Evolutionary conservation across 2,797 vertebrate genomes (phyloP).

Genomic region (Parambassis ranga): DNA sequence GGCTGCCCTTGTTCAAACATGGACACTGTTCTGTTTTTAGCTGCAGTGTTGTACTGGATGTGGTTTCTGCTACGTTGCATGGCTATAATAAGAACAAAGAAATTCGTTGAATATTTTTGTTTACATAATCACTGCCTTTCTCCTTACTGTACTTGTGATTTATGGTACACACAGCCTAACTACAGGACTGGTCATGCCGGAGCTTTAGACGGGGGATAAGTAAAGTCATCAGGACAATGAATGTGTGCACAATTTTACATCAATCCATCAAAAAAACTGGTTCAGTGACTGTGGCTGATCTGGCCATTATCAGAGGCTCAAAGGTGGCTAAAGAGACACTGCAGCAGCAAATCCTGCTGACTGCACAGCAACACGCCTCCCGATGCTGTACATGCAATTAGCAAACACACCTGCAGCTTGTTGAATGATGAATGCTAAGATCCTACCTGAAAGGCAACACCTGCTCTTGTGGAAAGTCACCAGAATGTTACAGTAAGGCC

Average conservation of each 20-base stretch:
- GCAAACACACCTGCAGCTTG: neutral
- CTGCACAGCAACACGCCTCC: too few species aligned
- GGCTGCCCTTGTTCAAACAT: slow-evolving; percentile 33
- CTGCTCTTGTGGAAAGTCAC: neutral
- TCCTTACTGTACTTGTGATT: slow-evolving; percentile 9
- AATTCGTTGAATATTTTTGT: slow-evolving; percentile 32
- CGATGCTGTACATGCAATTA: neutral
- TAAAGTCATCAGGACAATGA: too few species aligned
- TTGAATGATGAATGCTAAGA: neutral
- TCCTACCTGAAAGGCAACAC: neutral
- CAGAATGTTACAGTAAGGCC: neutral
- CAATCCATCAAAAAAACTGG: too few species aligned
- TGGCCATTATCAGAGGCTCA: neutral
- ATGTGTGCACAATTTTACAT: too few species aligned
- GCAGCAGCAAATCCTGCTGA: neutral
- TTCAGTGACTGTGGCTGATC: too few species aligned
- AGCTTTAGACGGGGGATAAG: neutral
- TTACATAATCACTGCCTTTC: slow-evolving; percentile 25
- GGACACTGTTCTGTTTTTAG: slow-evolving; percentile 37
- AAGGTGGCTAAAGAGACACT: neutral
- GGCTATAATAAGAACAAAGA: slow-evolving; percentile 31
- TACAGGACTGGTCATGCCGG: neutral
- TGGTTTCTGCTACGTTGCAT: neutral
- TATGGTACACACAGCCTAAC: too few species aligned
- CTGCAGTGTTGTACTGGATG: slow-evolving; percentile 12